A percentile compares a stretch with the other conserved stretches of the same genome.
Evolutionary conservation across 2,888 invertebrate species (phyloP).

Genomic region (Platerodrilus igneus): DNA sequence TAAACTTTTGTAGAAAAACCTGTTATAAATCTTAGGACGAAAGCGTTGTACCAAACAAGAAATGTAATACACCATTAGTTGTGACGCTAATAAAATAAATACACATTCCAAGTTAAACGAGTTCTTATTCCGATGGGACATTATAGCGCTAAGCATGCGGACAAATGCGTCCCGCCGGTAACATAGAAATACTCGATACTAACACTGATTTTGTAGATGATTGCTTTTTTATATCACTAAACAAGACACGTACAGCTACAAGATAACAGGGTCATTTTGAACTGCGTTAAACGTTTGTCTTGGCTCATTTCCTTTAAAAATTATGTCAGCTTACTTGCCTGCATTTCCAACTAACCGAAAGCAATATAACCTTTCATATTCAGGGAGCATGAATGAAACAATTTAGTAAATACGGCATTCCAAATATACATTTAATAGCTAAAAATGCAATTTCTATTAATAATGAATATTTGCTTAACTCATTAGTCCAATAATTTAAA

Average conservation of each 20-base stretch:
- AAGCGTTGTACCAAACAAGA: conserved; percentile 22
- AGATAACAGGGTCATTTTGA: conserved; percentile 48
- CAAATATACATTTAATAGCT: no score
- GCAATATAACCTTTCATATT: no score
- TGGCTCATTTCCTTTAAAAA: conserved; percentile 46
- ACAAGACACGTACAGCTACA: conserved; percentile 49
- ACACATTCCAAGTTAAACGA: conserved; percentile 51
- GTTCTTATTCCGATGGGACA: conserved; percentile 47
- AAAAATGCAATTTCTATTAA: no score
- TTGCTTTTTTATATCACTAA: conserved; percentile 50
- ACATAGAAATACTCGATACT: conserved; percentile 49
- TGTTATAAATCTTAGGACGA: no score
- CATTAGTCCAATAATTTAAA: no score
- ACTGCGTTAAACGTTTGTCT: conserved; percentile 47
- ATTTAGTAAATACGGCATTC: no score
- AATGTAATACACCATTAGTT: conserved; percentile 47
- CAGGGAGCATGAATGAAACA: no score
- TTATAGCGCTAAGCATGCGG: conserved; percentile 41
- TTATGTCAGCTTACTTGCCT: conserved; percentile 40
- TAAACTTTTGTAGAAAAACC: no score
- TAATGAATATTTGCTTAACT: no score
- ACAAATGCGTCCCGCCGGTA: conserved; percentile 50
- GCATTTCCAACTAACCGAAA: no score
- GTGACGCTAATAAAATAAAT: conserved; percentile 49
- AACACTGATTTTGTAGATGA: conserved; percentile 50